Conservation (phyloP, 2,888 invertebrate genomes). For the Sipunculus nudus region DNA sequence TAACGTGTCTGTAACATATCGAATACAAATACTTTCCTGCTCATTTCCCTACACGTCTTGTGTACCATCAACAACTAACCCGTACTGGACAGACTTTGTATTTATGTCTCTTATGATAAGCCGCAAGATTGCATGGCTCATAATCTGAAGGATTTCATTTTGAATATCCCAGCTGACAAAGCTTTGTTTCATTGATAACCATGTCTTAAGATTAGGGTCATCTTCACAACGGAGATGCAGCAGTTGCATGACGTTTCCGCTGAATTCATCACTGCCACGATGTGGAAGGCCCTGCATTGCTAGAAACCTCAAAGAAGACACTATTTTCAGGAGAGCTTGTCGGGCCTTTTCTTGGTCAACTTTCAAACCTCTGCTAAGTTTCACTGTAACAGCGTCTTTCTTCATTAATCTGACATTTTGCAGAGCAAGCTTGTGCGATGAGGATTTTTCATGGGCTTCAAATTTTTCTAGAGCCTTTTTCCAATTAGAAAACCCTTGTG, state of each 20-base stretch:
- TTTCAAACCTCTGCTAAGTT: not conserved
- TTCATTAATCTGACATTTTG: no score
- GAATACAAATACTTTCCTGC: not conserved
- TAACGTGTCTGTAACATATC: no score
- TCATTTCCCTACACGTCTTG: constrained; percentile 5
- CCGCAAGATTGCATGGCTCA: no score
- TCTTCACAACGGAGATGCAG: no score
- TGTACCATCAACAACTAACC: constrained; percentile 1
- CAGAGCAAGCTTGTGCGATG: no score
- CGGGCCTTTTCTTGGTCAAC: constrained; percentile 1
- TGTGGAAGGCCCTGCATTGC: not conserved
- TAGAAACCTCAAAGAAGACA: not conserved
- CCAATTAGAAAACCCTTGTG: not conserved
- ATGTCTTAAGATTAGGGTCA: no score
- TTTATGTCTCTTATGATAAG: not conserved
- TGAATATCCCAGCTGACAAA: no score
- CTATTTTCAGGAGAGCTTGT: constrained; percentile 2
- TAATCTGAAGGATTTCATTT: no score
- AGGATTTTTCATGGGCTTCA: not conserved
- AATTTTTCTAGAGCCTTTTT: not conserved
- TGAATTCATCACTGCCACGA: not conserved
- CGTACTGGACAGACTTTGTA: not conserved
- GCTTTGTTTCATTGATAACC: no score
- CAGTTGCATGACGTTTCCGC: no score
- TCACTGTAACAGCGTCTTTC: not conserved